Evolutionary conservation across 2,888 invertebrate species (phyloP).

Genomic region (Ophion costatus): DNA sequence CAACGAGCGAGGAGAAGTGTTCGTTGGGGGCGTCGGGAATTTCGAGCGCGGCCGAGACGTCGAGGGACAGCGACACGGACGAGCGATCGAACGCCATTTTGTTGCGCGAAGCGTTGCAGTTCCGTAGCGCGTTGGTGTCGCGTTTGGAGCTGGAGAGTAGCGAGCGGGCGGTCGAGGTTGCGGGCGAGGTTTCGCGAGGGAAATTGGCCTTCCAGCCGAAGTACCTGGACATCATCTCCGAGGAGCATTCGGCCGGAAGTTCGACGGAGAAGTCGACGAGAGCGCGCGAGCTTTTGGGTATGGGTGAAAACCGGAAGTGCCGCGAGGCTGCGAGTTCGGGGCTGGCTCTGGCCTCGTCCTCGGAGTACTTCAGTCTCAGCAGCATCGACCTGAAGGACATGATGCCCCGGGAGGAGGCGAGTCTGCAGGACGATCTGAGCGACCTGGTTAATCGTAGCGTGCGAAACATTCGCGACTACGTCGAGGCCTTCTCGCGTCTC

Average conservation of each 20-base stretch:
- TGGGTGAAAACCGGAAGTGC: background rate
- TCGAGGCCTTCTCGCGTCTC: slow-evolving; percentile 52
- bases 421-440: slow-evolving; percentile 45
- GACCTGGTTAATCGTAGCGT: slow-evolving; percentile 52
- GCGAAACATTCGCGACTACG: slow-evolving; percentile 55
- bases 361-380: slow-evolving; percentile 69
- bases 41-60: slow-evolving; percentile 68
- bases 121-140: slow-evolving; percentile 70
- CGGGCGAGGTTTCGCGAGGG: slow-evolving; percentile 34
- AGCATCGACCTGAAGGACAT: slow-evolving; percentile 31
- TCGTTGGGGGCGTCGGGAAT: slow-evolving; percentile 40
- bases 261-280: slow-evolving; percentile 67
- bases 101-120: slow-evolving; percentile 72
- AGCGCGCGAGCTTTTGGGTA: background rate
- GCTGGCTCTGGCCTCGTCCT: slow-evolving; percentile 32
- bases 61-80: slow-evolving; percentile 71
- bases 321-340: too few relatives aligned
- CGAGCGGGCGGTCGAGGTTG: too few relatives aligned
- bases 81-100: slow-evolving; percentile 71
- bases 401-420: background rate
- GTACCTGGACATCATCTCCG: slow-evolving; percentile 75
- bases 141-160: slow-evolving; percentile 64
- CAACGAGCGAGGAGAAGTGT: background rate
- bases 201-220: slow-evolving; percentile 66
- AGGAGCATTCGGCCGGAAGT: slow-evolving; percentile 75